Conservation (phyloP, 2,113 vertebrate genomes). For the Xenus cinereus region DNA sequence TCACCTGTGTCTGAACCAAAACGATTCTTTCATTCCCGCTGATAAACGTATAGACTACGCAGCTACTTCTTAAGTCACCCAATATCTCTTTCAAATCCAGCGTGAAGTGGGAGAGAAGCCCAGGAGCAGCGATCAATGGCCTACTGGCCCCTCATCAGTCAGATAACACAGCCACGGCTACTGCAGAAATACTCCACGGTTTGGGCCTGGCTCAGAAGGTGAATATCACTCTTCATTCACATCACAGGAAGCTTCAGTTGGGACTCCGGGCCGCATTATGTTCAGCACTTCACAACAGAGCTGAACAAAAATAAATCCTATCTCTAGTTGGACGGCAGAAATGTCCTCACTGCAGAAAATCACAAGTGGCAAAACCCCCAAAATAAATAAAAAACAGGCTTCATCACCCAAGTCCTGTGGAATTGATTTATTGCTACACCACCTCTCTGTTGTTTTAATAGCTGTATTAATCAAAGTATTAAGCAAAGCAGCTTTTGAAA, state of each 20-base stretch:
- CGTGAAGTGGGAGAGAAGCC: not conserved
- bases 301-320: not conserved
- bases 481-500: not conserved
- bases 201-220: not conserved
- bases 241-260: not conserved
- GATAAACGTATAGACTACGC: not conserved
- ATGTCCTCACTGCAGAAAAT: not conserved
- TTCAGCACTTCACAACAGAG: not conserved
- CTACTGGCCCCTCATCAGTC: not conserved
- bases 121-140: not conserved
- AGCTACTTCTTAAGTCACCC: not conserved
- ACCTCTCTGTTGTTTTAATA: not conserved
- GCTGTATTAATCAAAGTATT: not conserved
- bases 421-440: not conserved
- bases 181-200: fast-evolving
- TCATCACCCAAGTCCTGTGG: not conserved
- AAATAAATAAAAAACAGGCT: not conserved
- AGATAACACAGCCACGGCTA: fast-evolving
- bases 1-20: not conserved
- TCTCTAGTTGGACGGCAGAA: not conserved
- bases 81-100: not conserved
- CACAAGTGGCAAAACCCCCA: not conserved
- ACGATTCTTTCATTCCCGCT: not conserved
- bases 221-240: not conserved
- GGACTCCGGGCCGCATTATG: not conserved